Conservation (phyloP, 2,888 invertebrate genomes). For the Sialis fuliginosa region DNA sequence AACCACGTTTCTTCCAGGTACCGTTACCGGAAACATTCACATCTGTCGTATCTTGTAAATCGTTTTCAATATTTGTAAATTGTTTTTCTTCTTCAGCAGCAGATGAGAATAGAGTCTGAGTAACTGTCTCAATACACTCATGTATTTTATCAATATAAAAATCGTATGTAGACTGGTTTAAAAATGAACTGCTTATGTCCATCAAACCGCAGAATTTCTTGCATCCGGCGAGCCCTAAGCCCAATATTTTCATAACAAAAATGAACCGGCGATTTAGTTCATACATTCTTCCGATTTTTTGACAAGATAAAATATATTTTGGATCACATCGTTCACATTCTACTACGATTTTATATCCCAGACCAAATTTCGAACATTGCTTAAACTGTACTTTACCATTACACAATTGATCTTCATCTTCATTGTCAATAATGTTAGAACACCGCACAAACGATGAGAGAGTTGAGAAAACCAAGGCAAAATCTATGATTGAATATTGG, state of each 20-base stretch:
- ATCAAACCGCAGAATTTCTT: no score
- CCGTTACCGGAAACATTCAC: conserved; percentile 10
- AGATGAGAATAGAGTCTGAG: conserved; percentile 4
- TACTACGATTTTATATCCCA: no score
- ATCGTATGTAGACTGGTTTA: conserved; percentile 6
- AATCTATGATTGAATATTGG: conserved; percentile 1
- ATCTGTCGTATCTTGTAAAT: conserved; percentile 11
- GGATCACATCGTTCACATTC: neutral
- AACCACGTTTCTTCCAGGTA: neutral
- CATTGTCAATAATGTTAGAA: neutral
- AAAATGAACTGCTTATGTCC: conserved; percentile 5
- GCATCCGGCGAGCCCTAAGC: no score
- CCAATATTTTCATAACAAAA: no score
- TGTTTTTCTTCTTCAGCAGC: conserved; percentile 10
- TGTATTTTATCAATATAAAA: conserved; percentile 7
- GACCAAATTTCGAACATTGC: no score
- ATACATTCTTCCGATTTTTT: no score
- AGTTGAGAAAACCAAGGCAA: neutral
- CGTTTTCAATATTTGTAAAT: conserved; percentile 10
- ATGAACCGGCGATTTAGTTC: no score
- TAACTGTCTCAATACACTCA: conserved; percentile 5
- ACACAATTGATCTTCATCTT: neutral
- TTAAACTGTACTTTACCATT: conserved; percentile 2
- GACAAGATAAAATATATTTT: no score
- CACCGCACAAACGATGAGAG: conserved; percentile 1